Conservation (phyloP, 1,140 invertebrate genomes). For the Leucophenga varia region DNA sequence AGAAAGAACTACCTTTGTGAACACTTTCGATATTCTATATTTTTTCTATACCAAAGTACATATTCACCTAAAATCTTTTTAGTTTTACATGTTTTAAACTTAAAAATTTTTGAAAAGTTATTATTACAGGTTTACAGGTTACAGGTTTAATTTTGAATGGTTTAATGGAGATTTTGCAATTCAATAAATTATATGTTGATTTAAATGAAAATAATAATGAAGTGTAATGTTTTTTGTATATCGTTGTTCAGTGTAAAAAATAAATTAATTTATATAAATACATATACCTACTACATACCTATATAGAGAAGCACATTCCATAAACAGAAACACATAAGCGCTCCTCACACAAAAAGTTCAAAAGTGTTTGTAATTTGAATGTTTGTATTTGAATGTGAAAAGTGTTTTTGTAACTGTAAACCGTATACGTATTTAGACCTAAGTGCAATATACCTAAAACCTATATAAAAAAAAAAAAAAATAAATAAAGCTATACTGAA, state of each 20-base stretch:
- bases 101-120: too few species aligned
- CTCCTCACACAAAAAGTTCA: too few species aligned
- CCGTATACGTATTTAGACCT: constrained; percentile 51
- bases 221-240: constrained; percentile 27
- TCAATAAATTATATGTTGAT: too few species aligned
- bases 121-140: too few species aligned
- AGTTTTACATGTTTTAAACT: too few species aligned
- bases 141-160: too few species aligned
- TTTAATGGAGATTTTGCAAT: too few species aligned
- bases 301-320: constrained; percentile 22
- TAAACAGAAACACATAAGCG: constrained; percentile 6
- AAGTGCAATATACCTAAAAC: constrained; percentile 40
- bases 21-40: too few species aligned
- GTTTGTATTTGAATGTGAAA: constrained; percentile 29
- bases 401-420: constrained; percentile 39
- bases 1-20: too few species aligned
- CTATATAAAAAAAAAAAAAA: constrained; percentile 16
- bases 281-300: constrained; percentile 11
- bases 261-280: constrained; percentile 34
- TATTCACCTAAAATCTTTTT: too few species aligned
- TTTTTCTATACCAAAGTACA: too few species aligned
- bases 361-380: constrained; percentile 9
- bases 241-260: constrained; percentile 39
- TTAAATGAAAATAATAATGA: constrained; percentile 1
- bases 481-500: constrained; percentile 1